Base-by-base conservation (phyloP, 2,797 vertebrate species). In the Neosilurus hyrtlii region DNA sequence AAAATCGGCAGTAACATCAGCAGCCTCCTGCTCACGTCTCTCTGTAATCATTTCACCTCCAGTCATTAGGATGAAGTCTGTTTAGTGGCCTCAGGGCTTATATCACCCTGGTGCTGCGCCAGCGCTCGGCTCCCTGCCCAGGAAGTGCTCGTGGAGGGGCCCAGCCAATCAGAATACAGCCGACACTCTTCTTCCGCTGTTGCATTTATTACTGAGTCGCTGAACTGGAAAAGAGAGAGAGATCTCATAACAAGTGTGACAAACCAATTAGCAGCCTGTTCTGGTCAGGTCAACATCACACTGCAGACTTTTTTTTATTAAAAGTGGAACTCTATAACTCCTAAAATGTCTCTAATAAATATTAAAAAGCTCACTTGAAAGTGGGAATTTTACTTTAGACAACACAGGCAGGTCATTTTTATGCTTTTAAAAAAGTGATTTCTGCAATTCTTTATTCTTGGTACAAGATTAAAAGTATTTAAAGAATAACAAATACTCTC, bases 31-130 rank as follows among this genome's bases (percentile, higher is more conserved):
- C 61, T 51, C 61, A 15, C 52, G 8, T 71, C 61, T 56, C 68
- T 74, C 70, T 85, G 75, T 83, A 75, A 85, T 87, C 70, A 75
- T 79, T 85, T 83, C 74, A 75, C 74, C 81, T 83, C 75, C 75
- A 63, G 84, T 85, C 84, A 84, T 87, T 82, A 85, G 85, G 75
- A 57, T 15, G 67, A 54, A 43, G 62, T 78, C 78, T 85, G 79
- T 71, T 76, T 65, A 54, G 74, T 76, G 79, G 70, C 57, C 52
- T 37, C 75, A 85, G 70, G 70, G 49, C 54, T 72, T 18, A 16
- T 72, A 54, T 37, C 63, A 65, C 56, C 22, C 49, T 61, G 68
- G 63, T 80, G 82, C 65, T 37, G 68, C 12, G 74, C 70, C 84
- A 87, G 63, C 9, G 0, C 49, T 5, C 51, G 82, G 84, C 82